Evolutionary conservation across 2,113 vertebrate species (phyloP).

Genomic region (Istiophorus platypterus): DNA sequence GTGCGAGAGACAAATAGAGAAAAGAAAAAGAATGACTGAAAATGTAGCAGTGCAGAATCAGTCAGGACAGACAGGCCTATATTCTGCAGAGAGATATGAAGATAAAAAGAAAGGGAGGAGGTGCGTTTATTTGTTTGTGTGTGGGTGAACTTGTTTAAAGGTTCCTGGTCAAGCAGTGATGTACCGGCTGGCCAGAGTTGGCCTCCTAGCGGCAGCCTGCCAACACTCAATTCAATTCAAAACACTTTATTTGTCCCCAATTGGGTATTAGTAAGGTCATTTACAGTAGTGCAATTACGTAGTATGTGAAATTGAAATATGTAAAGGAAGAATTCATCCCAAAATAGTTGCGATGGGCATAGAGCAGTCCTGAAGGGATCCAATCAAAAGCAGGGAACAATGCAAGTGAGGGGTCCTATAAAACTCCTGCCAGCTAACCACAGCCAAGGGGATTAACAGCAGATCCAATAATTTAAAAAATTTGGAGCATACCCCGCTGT

Average conservation of each 20-base stretch:
- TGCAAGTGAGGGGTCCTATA: not conserved
- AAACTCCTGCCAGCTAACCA: not conserved
- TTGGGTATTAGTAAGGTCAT: no score
- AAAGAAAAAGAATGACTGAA: not conserved
- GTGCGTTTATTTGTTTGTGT: constrained; percentile 40
- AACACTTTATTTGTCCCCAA: not conserved
- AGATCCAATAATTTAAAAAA: no score
- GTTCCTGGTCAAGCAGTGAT: constrained; percentile 41
- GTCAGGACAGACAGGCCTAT: not conserved
- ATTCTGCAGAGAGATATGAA: constrained; percentile 11
- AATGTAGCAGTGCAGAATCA: not conserved
- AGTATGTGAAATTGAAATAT: no score
- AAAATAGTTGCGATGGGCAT: no score
- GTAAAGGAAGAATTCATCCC: no score
- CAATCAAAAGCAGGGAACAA: no score
- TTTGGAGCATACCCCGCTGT: no score
- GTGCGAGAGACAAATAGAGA: constrained; percentile 1
- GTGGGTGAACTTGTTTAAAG: constrained; percentile 52
- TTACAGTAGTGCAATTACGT: no score
- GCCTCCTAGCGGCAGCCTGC: constrained; percentile 33
- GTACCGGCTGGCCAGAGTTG: constrained; percentile 21
- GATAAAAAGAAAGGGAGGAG: constrained; percentile 21
- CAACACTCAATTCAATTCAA: not conserved
- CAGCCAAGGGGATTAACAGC: not conserved
- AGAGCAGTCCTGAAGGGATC: not conserved